These are phyloP conservation scores for Cephalopterus ornatus DNA, from an alignment of 2,113 vertebrate species.

Conservation along the genomic window DNA sequence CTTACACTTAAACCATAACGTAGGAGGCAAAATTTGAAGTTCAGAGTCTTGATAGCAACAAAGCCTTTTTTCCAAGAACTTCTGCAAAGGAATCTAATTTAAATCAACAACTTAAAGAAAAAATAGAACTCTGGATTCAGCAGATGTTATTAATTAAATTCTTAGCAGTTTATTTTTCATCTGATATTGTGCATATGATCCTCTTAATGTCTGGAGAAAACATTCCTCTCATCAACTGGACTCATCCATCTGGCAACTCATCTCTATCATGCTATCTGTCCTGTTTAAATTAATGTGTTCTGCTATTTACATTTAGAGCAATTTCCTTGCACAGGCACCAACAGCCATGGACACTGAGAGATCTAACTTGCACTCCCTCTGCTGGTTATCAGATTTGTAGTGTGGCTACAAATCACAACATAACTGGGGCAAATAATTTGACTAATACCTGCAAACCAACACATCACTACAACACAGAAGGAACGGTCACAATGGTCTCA, in stretches of 20 bases:
- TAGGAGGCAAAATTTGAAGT: not conserved
- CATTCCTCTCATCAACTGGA: not conserved
- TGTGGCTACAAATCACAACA: not conserved
- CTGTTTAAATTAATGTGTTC: not conserved
- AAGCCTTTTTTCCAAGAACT: not conserved
- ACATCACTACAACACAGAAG: not conserved
- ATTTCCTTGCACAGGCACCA: not conserved
- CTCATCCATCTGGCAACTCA: not conserved
- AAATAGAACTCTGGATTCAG: not conserved
- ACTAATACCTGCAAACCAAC: not conserved
- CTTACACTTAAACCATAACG: not conserved
- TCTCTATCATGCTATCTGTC: not conserved
- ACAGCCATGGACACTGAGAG: not conserved
- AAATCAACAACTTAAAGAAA: not conserved
- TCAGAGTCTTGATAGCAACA: not conserved
- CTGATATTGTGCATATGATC: conserved; percentile 2
- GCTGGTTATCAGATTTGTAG: not conserved
- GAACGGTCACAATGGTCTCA: not conserved
- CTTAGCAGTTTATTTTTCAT: conserved; percentile 32
- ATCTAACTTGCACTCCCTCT: not conserved
- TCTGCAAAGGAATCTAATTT: not conserved
- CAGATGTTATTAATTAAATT: conserved; percentile 20
- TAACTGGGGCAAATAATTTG: not conserved
- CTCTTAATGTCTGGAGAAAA: conserved; percentile 18
- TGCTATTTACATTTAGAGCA: not conserved